Conservation (phyloP, 2,888 invertebrate species). For the Lepas anatifera region DNA sequence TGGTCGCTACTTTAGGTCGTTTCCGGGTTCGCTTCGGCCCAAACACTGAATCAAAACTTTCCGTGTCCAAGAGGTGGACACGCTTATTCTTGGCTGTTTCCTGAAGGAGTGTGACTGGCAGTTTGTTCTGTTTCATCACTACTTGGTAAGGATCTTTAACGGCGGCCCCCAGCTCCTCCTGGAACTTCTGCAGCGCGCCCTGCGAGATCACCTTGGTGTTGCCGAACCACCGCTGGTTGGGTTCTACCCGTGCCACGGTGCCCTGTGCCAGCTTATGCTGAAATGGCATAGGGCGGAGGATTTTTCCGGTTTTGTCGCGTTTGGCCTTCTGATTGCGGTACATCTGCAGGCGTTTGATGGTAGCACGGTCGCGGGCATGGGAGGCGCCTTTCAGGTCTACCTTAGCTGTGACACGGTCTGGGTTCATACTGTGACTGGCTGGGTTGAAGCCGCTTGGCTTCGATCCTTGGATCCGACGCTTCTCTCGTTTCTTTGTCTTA, state of each 20-base stretch:
- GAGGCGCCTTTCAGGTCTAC: conserved; percentile 67
- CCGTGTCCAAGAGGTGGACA: conserved; percentile 90
- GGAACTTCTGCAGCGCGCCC: conserved; percentile 44
- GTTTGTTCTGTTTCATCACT: conserved; percentile 87
- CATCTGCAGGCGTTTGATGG: conserved; percentile 95
- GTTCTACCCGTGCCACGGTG: conserved; percentile 58
- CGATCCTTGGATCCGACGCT: neutral
- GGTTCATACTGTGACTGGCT: conserved; percentile 89
- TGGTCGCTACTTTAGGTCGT: conserved; percentile 54
- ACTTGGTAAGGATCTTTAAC: conserved; percentile 94
- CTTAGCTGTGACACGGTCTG: conserved; percentile 60
- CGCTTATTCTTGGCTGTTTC: conserved; percentile 80
- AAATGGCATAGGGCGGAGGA: conserved; percentile 87
- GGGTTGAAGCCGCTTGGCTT: conserved; percentile 52
- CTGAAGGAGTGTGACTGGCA: conserved; percentile 87
- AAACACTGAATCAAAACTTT: conserved; percentile 87
- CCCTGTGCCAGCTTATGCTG: conserved; percentile 69
- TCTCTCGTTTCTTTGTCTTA: neutral
- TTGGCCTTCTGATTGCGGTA: conserved; percentile 95
- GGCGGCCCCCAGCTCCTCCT: conserved; percentile 88
- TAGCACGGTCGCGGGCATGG: conserved; percentile 73
- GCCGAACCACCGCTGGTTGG: conserved; percentile 97
- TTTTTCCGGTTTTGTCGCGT: conserved; percentile 71
- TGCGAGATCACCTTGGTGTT: conserved; percentile 96
- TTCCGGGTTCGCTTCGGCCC: conserved; percentile 89